phyloP scores from a whole-genome alignment of 2,888 invertebrate genomes.

The Helobdella robusta region DNA sequence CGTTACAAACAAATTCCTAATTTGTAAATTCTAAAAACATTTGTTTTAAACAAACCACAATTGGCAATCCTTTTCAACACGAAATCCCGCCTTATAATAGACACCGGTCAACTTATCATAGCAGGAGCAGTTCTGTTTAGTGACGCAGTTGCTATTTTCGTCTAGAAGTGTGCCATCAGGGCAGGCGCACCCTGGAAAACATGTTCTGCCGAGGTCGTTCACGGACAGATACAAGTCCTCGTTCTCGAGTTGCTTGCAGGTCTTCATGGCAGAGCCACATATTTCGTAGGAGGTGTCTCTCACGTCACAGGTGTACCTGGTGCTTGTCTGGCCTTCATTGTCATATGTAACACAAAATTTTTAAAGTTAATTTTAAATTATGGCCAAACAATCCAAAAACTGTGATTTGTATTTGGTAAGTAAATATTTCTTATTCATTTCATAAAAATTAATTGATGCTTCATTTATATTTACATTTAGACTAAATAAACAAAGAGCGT shows the following conservation, averaged over 20 bases:
- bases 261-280: slow-evolving; percentile 9
- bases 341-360: no score
- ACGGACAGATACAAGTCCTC: not conserved
- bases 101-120: not conserved
- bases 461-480: not conserved
- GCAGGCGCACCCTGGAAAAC: slow-evolving; percentile 19
- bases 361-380: no score
- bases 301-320: no score
- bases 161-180: not conserved
- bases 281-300: no score
- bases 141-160: not conserved
- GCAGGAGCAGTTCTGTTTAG: not conserved
- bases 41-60: not conserved
- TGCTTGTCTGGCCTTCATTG: no score
- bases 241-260: slow-evolving; percentile 8
- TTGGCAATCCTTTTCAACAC: slow-evolving; percentile 5
- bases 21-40: no score
- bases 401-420: no score
- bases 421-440: not conserved
- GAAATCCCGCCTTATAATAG: not conserved
- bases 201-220: slow-evolving; percentile 11
- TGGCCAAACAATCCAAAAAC: no score
- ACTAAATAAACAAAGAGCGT: not conserved
- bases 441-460: not conserved
- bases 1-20: no score